Evolutionary conservation across 2,113 vertebrate species (phyloP), one percentile per base, ranked within the genome.

Genomic region (Saccopteryx bilineata): DNA sequence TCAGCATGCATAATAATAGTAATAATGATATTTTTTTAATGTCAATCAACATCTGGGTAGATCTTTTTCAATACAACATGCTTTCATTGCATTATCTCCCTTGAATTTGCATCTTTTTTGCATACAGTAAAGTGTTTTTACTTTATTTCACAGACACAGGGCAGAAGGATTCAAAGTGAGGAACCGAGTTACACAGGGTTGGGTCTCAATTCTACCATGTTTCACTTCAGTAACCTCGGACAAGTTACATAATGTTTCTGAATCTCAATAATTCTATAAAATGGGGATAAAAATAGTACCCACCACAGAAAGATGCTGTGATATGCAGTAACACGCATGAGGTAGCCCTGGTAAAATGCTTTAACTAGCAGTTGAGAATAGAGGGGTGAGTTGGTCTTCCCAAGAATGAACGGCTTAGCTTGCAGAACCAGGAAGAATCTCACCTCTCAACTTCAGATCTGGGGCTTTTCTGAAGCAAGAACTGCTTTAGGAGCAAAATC

Each of bases 261-360:
- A 83, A 61, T 5, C 31, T 95, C 76, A 19, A 76, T 76, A 88
- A 84, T 75, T 66, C 63, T 90, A 69, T 23, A 63, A 84, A 90
- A 80, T 50, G 61, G 85, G 7, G 26, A 46, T 54, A 84, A 91
- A 78, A 82, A 56, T 46, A 33, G n/a, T 15, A 66, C 12, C 56
- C 76, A 11, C n/a, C 65, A 82, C 18, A 50, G 72, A 50, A 6
- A 5, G n/a, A 50, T 9, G 46, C 8, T 21, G 12, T 54, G 60
- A 65, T 66, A 12, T 17, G 33, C 9, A 2, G 33, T 66, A 58
- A 87, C 17, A 60, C 50, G 48, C 66, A 23, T 21, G n/a, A 10
- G 9, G 19, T 1, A 28, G 46, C 19, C 2, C 24, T 21, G 9
- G 4, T 50, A 33, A 84, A 50, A 46, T 0, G 2, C 33, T 46